Evolutionary conservation across 2,888 invertebrate genomes (phyloP).

Genomic region (Calameuta idolon): DNA sequence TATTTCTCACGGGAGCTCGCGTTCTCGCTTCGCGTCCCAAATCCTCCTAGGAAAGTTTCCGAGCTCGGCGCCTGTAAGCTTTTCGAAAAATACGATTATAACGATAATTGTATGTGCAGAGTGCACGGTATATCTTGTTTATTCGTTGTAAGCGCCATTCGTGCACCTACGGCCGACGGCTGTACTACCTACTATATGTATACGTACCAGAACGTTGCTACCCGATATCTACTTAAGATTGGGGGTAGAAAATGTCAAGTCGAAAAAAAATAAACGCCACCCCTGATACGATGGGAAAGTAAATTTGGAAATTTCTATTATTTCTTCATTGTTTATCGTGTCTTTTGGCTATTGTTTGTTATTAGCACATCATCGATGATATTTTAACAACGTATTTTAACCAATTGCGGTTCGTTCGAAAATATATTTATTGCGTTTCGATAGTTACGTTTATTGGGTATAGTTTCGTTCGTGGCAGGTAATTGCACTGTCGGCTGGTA

Average conservation of each 20-base stretch:
- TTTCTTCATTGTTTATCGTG: slow-evolving; percentile 15
- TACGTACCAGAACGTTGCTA: slow-evolving; percentile 19
- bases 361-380: too few relatives aligned
- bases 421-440: too few relatives aligned
- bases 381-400: too few relatives aligned
- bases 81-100: slow-evolving; percentile 63
- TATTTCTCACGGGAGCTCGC: slow-evolving; percentile 31
- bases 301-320: slow-evolving; percentile 38
- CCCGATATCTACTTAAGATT: slow-evolving; percentile 5
- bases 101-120: slow-evolving; percentile 64
- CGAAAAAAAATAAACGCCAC: slow-evolving; percentile 36
- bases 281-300: not conserved
- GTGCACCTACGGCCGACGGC: slow-evolving; percentile 32
- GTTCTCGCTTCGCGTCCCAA: slow-evolving; percentile 59
- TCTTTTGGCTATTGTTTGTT: not conserved
- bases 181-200: slow-evolving; percentile 1
- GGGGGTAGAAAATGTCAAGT: slow-evolving; percentile 41
- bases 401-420: too few relatives aligned
- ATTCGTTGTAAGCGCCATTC: slow-evolving; percentile 47
- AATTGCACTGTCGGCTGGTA: not conserved
- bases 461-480: not conserved
- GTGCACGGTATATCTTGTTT: slow-evolving; percentile 59
- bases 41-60: slow-evolving; percentile 59
- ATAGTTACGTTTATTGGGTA: not conserved
- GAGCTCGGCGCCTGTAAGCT: slow-evolving; percentile 40